phyloP scores from a whole-genome alignment of 2,113 vertebrate genomes.

The Cheirogaleus medius region DNA sequence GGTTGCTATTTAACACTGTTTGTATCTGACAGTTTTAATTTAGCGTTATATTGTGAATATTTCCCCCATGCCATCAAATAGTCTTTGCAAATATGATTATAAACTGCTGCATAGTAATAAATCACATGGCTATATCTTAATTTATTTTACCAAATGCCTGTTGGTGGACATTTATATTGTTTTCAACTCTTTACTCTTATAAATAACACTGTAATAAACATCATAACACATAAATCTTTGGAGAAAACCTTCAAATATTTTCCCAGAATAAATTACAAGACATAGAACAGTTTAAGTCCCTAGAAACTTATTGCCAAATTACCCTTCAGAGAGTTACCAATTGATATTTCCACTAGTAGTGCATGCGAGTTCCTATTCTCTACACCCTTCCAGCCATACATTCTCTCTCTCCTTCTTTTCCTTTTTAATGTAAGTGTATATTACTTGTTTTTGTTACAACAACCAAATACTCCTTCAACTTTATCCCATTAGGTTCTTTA shows the following conservation, averaged over 20 bases:
- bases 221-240: slow-evolving; percentile 61
- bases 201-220: slow-evolving; percentile 63
- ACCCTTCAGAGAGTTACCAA: background rate
- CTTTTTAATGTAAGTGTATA: background rate
- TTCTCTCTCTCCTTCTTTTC: background rate
- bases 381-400: background rate
- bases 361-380: background rate
- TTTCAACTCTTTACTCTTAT: slow-evolving; percentile 51
- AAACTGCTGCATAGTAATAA: slow-evolving; percentile 58
- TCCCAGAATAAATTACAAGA: slow-evolving; percentile 18
- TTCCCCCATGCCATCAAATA: slow-evolving; percentile 49
- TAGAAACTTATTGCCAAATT: slow-evolving; percentile 19
- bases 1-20: slow-evolving; percentile 54
- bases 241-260: slow-evolving; percentile 34
- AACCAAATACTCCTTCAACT: background rate
- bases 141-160: slow-evolving; percentile 58
- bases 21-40: slow-evolving; percentile 69
- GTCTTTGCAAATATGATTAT: slow-evolving; percentile 65
- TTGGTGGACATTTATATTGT: slow-evolving; percentile 59
- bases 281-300: slow-evolving; percentile 2
- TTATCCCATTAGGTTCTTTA: background rate
- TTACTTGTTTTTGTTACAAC: background rate
- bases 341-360: background rate
- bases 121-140: slow-evolving; percentile 54
- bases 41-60: slow-evolving; percentile 63